Evolutionary conservation across 2,113 vertebrate genomes (phyloP), one percentile per base, ranked within the genome.

Genomic region (Equus przewalskii): DNA sequence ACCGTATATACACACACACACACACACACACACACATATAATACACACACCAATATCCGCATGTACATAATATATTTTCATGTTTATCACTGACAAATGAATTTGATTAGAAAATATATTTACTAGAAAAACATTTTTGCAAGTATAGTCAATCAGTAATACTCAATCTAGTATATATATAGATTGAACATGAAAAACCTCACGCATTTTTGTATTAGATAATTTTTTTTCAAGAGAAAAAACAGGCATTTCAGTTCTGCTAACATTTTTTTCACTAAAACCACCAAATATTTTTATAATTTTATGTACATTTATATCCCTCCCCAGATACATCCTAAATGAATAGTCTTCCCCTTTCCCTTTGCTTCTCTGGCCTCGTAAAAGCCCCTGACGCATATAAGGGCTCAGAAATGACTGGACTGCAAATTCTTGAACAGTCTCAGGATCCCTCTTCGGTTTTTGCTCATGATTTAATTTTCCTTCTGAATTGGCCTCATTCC

Each of bases 41-140:
- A 65, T 51, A 91, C 22, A 89, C 18, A 80, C 6, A 88, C 24
- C 85, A 15, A 64, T 6, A 36, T 64, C n/a, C 60, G 41, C 28
- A 72, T 49, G 21, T 15, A 89, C 28, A 67, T 65, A 84, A 83
- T 70, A 30, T 62, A 89, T 44, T 65, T 95, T 92, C 28, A 79
- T 28, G 7, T 81, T 93, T 90, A 81, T 16, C 56, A 90, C 28
- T 81, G 51, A 96, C 51, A 88, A 82, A 91, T 69, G 14, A 69
- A 93, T 94, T 13, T 76, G 19, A 79, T 82, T 72, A 93, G 21
- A 72, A 76, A 93, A 85, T 58, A 15, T 56, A 72, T 89, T 76
- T 65, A 84, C 79, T 44, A 85, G 49, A 80, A 49, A 93, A 86
- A 76, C 33, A 93, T 67, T 73, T 97, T 93, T 95, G 4, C 21